A percentile compares a stretch with the other conserved stretches of the same genome.
phyloP scores from a whole-genome alignment of 2,113 vertebrate species.

The Pseudorectes ferrugineus region DNA sequence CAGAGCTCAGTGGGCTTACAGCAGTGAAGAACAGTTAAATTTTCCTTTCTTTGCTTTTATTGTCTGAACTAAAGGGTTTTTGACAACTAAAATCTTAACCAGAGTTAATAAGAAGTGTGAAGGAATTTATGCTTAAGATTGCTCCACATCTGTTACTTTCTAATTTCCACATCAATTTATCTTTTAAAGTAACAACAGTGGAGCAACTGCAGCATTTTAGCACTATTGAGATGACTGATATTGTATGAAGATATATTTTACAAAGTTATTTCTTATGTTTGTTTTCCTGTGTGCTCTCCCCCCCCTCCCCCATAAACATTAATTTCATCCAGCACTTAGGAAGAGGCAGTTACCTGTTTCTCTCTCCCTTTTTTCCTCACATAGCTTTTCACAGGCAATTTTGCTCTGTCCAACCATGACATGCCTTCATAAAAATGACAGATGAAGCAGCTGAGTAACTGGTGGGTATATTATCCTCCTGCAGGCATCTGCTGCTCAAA shows the following conservation, averaged over 20 bases:
- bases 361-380: not conserved
- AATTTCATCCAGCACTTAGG: conserved; percentile 26
- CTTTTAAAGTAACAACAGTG: not conserved
- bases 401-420: conserved; percentile 47
- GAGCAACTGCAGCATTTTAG: not conserved
- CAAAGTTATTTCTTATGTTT: not conserved
- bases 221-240: not conserved
- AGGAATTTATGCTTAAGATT: conserved; percentile 43
- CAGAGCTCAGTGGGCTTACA: conserved; percentile 48
- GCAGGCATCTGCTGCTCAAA: conserved; percentile 32
- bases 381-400: conserved; percentile 54
- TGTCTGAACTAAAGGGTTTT: conserved; percentile 14
- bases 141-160: conserved; percentile 28
- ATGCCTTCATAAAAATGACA: conserved; percentile 57
- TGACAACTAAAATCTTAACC: conserved; percentile 22
- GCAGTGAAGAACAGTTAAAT: conserved; percentile 19
- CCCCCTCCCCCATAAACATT: not conserved
- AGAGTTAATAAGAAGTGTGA: conserved; percentile 30
- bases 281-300: not conserved
- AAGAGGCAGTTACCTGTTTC: conserved; percentile 3
- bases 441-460: conserved; percentile 53
- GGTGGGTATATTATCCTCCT: conserved; percentile 32
- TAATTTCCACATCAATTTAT: conserved; percentile 51
- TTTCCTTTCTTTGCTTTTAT: conserved; percentile 32
- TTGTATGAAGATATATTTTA: not conserved